phyloP scores from a whole-genome alignment of 1,140 invertebrate species.

The Drosophila ananassae region DNA sequence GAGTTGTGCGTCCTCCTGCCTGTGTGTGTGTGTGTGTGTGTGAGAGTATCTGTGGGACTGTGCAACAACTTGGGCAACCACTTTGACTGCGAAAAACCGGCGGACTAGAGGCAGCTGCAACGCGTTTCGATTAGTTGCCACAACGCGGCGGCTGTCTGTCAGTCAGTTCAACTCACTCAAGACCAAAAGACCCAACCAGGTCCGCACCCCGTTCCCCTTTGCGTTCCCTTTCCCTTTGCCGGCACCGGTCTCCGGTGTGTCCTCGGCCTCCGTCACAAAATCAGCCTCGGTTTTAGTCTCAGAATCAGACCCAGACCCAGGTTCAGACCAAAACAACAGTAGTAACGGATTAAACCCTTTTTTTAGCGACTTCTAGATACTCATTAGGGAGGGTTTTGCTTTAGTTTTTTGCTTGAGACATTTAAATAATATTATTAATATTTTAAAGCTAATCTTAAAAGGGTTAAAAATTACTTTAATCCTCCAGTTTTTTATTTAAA shows the following conservation, averaged over 20 bases:
- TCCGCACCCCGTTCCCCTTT: conserved; percentile 21
- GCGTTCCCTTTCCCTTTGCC: neutral
- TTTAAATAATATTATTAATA: neutral
- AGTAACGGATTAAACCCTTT: neutral
- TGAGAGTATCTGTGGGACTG: conserved; percentile 28
- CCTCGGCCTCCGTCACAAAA: conserved; percentile 12
- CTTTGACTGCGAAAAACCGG: conserved; percentile 57
- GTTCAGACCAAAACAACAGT: conserved; percentile 9
- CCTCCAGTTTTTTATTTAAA: too few relatives aligned
- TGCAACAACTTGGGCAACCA: conserved; percentile 77
- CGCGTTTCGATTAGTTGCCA: conserved; percentile 80
- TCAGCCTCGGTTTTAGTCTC: conserved; percentile 27
- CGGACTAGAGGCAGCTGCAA: conserved; percentile 70
- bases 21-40: neutral
- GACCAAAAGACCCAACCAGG: conserved; percentile 26
- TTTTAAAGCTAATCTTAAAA: too few relatives aligned
- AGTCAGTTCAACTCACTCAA: conserved; percentile 48
- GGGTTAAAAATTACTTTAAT: too few relatives aligned
- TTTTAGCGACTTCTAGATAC: conserved; percentile 13
- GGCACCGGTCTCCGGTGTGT: neutral
- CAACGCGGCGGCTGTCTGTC: conserved; percentile 54
- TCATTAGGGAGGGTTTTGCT: conserved; percentile 11
- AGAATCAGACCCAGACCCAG: conserved; percentile 16
- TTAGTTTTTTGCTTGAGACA: neutral
- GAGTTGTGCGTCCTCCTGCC: neutral